phyloP scores from a whole-genome alignment of 2,113 vertebrate genomes.

The Pteronura brasiliensis region DNA sequence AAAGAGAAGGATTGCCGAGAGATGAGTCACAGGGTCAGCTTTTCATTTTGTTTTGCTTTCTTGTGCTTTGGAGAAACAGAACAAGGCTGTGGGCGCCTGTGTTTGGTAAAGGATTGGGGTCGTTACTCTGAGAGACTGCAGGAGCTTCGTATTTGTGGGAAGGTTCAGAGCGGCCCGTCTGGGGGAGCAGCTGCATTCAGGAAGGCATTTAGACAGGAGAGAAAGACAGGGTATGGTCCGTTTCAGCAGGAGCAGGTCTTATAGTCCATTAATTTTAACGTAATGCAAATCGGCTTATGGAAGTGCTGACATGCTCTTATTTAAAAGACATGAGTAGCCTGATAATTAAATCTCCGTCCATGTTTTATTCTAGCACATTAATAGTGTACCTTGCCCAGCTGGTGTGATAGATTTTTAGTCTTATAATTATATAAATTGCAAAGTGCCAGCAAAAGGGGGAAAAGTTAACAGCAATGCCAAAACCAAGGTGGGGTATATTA shows the following conservation, averaged over 20 bases:
- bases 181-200: background rate
- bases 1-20: background rate
- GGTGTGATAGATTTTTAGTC: background rate
- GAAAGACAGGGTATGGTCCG: background rate
- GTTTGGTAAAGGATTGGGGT: background rate
- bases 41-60: background rate
- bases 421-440: constrained; percentile 23
- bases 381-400: background rate
- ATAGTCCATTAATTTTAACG: constrained; percentile 62
- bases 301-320: constrained; percentile 64
- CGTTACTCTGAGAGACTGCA: background rate
- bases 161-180: background rate
- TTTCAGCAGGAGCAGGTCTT: constrained; percentile 63
- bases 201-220: background rate
- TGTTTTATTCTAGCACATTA: constrained; percentile 66
- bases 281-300: constrained; percentile 71
- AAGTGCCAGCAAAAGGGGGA: background rate
- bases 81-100: background rate
- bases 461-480: background rate
- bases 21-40: background rate
- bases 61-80: background rate
- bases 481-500: background rate
- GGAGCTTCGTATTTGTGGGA: background rate
- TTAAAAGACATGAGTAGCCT: constrained; percentile 41
- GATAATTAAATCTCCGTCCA: constrained; percentile 59